Base-by-base conservation (phyloP, 2,888 invertebrate species). In the Spisula subtruncata region DNA sequence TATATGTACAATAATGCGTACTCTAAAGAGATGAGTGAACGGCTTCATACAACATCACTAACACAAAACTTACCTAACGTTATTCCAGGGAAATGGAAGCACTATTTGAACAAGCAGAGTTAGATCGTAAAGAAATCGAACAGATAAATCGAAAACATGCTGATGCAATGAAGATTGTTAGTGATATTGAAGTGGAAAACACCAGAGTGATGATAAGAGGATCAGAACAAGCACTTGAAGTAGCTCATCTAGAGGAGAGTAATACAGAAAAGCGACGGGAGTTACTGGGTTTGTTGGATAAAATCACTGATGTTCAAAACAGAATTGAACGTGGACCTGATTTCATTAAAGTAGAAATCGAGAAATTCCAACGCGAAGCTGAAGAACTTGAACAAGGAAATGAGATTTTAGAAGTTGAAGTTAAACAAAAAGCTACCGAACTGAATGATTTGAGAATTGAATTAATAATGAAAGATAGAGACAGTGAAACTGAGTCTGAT, bases 361-460 rank as follows among this genome's bases (percentile, higher is more conserved):
- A 75, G 12, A 12, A 32, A 75, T 35, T 32, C 25, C 75, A 75
- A 35, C 16, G 10, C 16, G 75, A 75, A 18, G 75, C 75, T 35
- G 32, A 14, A 5, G 32, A 75, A 18, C 16, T 75, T 14, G 75
- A 75, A 18, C 18, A 1, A 75, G 35, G 12, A 75, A 75, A 75
- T 75, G 75, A 75, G 32, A 8, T 35, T 16, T 18, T 75, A 16
- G 75, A 75, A 8, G 14, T 14, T 32, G 35, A 35, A 12, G 14
- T 75, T 32, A 75, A 75, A 16, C 14, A 25, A 12, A 75, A 35
- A 35, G 18, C 14, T 18, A 16, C 32, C 2, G 75, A 75, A 75
- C 14, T 75, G 14, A 75, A 75, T 75, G 75, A 75, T 75, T 35
- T 75, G 35, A 75, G 75, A 75, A 75, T 75, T 32, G 75, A 75